phyloP scores from a whole-genome alignment of 1,140 invertebrate genomes.

The Halyomorpha halys region DNA sequence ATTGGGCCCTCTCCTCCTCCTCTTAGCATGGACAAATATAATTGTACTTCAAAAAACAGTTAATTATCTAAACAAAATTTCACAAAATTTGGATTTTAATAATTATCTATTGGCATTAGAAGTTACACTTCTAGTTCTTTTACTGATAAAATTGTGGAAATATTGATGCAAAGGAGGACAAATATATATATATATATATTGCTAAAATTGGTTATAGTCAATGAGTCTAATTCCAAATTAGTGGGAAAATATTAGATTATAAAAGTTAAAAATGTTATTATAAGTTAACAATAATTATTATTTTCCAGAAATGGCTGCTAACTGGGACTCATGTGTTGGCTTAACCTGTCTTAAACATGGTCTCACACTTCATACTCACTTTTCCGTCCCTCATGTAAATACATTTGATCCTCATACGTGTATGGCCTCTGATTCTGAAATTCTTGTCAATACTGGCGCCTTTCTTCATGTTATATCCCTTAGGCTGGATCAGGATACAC shows the following conservation, averaged over 20 bases:
- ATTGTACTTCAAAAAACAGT: too few relatives aligned
- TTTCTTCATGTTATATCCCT: constrained; percentile 49
- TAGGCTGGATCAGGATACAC: constrained; percentile 35
- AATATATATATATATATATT: too few relatives aligned
- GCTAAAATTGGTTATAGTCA: too few relatives aligned
- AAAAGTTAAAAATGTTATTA: neutral
- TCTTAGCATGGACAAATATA: neutral
- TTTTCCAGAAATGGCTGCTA: constrained; percentile 43
- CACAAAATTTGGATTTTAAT: neutral
- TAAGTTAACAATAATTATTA: constrained; percentile 10
- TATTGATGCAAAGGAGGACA: too few relatives aligned
- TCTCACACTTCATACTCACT: constrained; percentile 56
- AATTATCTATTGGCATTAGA: too few relatives aligned
- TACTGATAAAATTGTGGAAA: too few relatives aligned
- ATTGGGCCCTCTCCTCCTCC: too few relatives aligned
- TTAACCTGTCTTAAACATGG: constrained; percentile 54
- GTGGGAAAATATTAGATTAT: too few relatives aligned
- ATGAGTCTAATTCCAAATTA: too few relatives aligned
- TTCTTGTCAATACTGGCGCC: constrained; percentile 60
- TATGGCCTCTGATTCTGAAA: constrained; percentile 29
- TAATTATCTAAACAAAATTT: too few relatives aligned
- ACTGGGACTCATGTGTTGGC: constrained; percentile 45
- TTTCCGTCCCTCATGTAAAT: constrained; percentile 46
- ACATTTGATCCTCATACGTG: constrained; percentile 20
- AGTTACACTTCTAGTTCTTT: too few relatives aligned